A percentile compares a stretch with the other conserved stretches of the same genome.
phyloP scores from a whole-genome alignment of 2,113 vertebrate genomes.

The Barnardius zonarius region DNA sequence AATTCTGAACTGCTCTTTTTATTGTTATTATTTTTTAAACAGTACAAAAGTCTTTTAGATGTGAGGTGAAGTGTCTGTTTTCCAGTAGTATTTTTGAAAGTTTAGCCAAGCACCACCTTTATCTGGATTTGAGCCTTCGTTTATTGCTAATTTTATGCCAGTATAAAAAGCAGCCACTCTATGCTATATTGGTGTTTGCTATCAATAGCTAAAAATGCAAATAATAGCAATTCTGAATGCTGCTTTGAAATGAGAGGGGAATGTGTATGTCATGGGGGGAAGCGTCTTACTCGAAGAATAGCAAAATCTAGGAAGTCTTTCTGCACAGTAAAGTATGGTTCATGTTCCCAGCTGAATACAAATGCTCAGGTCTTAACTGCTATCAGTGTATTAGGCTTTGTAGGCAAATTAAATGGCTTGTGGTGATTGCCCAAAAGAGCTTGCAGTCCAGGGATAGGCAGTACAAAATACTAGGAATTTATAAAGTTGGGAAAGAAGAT shows the following conservation, averaged over 20 bases:
- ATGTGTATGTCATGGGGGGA: neutral
- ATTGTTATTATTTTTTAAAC: neutral
- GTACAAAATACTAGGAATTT: neutral
- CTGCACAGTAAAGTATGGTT: neutral
- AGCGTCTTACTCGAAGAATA: neutral
- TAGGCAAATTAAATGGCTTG: neutral
- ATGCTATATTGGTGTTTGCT: neutral
- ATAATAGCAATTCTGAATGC: neutral
- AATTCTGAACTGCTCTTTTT: neutral
- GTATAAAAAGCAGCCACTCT: neutral
- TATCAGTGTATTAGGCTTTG: neutral
- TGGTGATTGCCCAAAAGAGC: neutral
- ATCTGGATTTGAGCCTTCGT: neutral
- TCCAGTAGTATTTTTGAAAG: neutral
- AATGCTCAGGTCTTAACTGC: neutral
- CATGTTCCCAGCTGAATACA: neutral
- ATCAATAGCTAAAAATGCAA: neutral
- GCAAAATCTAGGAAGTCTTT: neutral
- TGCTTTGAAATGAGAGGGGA: neutral
- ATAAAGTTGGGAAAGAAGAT: neutral
- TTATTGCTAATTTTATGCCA: neutral
- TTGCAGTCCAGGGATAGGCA: neutral
- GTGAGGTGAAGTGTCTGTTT: neutral
- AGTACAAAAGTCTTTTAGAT: neutral
- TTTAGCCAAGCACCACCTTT: neutral